These are phyloP conservation scores for Dipodomys spectabilis DNA, from an alignment of 2,113 vertebrate genomes.

Conservation along the genomic window DNA sequence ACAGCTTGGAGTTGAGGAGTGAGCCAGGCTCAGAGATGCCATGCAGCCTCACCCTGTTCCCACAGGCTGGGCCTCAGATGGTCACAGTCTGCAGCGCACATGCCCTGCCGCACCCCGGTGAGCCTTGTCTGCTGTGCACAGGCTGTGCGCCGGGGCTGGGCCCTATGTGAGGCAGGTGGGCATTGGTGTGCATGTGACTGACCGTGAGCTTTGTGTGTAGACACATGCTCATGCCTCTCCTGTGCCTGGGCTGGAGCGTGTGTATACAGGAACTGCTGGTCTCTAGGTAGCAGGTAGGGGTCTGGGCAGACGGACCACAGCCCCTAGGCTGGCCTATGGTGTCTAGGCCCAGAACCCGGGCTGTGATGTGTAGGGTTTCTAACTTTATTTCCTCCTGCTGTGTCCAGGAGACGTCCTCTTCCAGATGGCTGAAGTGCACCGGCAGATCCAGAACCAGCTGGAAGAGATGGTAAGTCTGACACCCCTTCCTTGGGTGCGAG, in stretches of 20 bases:
- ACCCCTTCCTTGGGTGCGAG: neutral
- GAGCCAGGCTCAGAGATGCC: neutral
- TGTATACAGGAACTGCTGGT: accelerated
- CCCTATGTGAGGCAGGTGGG: neutral
- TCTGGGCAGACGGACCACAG: neutral
- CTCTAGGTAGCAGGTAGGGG: too few species aligned
- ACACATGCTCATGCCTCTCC: accelerated
- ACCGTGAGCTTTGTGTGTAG: accelerated
- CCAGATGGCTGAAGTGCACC: slow-evolving; percentile 99
- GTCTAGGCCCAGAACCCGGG: neutral
- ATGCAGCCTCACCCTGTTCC: neutral
- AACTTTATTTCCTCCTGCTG: neutral
- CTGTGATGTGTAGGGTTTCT: neutral
- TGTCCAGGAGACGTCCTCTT: slow-evolving; percentile 96
- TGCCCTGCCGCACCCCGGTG: too few species aligned
- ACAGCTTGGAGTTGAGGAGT: too few species aligned
- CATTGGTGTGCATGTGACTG: accelerated
- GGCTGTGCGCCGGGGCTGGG: accelerated
- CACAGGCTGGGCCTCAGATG: too few species aligned
- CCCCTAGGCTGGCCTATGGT: neutral
- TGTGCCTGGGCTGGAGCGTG: accelerated
- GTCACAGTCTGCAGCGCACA: neutral
- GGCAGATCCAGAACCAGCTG: slow-evolving; percentile 98
- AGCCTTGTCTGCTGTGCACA: neutral
- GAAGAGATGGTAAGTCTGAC: slow-evolving; percentile 95